Evolutionary conservation across 1,140 invertebrate species (phyloP), one percentile per base, ranked within the genome.

Genomic region (Lutraria rhynchaena): DNA sequence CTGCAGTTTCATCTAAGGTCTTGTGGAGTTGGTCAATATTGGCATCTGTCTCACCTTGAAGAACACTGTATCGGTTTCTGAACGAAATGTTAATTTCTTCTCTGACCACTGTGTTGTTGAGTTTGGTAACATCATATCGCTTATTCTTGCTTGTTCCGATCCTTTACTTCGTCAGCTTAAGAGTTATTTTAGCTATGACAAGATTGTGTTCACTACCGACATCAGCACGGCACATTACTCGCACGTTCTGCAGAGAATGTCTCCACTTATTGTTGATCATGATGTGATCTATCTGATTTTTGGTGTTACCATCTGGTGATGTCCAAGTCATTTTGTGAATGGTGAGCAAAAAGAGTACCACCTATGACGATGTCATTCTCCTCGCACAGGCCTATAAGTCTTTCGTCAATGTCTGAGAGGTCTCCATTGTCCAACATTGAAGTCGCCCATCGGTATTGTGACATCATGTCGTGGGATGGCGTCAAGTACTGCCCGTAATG

Each of bases 271-370:
- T 49, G 44, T 60, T 63, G 31, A 85, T 73, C 7, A 67, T 76
- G 41, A 83, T 83, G 58, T 83, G 81, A 63, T 86, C 84, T 11
- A 86, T 87, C 41, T 85, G 85, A 33, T 63, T 85, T 49, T 82
- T 65, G 17, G 53, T 76, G 29, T 69, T 61, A n/a, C 84, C 74
- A 75, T 85, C 65, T 33, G 73, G 78, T 49, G 67, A 85, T 41
- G 46, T 80, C 75, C 78, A 84, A 33, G 82, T 85, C 27, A 84
- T 24, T 55, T 80, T 87, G 65, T 83, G 82, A n/a, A 84, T 86
- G 41, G 61, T 87, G 74, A 41, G 41, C 37, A 33, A 87, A 83
- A 3, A 82, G n/a, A 31, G 61, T 83, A 0, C 71, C 80, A 15
- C 78, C 75, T 49, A 82, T 84, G 19, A 82, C 82, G 9, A 85